Conservation (phyloP, 2,797 vertebrate genomes). For the Sebastes paucispinis region DNA sequence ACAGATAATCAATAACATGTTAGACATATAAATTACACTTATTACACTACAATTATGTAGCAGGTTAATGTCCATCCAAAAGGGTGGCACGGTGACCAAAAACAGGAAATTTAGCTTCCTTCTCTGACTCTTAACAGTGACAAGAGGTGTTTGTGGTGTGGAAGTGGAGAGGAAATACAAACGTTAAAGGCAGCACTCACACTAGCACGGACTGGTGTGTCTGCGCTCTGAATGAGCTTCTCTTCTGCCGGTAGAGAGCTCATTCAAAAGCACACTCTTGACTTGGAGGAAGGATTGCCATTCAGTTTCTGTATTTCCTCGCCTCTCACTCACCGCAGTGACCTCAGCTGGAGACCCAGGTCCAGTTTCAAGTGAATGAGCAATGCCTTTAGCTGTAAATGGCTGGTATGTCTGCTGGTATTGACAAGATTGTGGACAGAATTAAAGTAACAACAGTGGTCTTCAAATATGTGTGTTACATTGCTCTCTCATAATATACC, state of each 20-base stretch:
- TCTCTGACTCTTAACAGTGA: background rate
- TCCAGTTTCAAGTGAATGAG: constrained; percentile 6
- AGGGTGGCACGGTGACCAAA: background rate
- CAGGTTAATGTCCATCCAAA: background rate
- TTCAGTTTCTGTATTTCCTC: constrained; percentile 37
- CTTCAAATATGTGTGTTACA: background rate
- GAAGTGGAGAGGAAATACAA: constrained; percentile 31
- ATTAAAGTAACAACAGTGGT: background rate
- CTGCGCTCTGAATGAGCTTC: constrained; percentile 22
- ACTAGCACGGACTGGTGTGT: background rate
- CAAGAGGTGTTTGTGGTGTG: background rate
- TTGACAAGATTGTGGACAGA: background rate
- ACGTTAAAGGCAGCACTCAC: background rate
- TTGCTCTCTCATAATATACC: background rate
- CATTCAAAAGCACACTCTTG: constrained; percentile 32
- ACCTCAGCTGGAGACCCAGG: constrained; percentile 25
- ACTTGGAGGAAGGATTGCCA: constrained; percentile 46
- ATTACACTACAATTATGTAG: background rate
- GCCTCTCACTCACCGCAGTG: constrained; percentile 19
- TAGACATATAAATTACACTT: background rate
- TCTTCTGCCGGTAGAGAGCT: constrained; percentile 18
- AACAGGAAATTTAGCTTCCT: background rate
- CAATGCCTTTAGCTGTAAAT: background rate
- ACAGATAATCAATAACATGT: background rate
- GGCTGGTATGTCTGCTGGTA: background rate